phyloP scores from a whole-genome alignment of 2,888 invertebrate species.

The Stenichneumon culpator region DNA sequence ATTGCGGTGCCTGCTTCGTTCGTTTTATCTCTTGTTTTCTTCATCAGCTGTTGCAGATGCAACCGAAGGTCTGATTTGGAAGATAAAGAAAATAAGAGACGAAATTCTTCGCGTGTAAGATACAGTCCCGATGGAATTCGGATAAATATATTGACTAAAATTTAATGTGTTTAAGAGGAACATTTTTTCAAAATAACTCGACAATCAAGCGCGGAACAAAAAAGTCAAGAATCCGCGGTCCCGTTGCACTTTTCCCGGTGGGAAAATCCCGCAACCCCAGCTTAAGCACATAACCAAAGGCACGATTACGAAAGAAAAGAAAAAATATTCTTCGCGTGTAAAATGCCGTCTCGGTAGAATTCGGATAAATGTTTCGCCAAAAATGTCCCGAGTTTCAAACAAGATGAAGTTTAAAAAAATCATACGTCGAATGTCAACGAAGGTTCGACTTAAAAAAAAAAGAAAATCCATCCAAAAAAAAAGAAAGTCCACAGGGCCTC shows the following conservation, averaged over 20 bases:
- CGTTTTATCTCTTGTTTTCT: constrained; percentile 1
- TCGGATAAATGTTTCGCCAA: no score
- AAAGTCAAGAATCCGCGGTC: not conserved
- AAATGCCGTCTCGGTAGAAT: no score
- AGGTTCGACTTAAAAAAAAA: no score
- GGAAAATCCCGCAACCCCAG: no score
- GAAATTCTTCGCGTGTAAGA: not conserved
- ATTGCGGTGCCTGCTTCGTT: constrained; percentile 9
- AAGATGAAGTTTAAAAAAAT: no score
- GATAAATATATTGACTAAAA: not conserved
- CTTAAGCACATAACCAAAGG: no score
- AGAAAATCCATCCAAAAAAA: no score
- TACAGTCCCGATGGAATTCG: not conserved
- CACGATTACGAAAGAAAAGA: no score
- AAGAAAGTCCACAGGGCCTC: no score
- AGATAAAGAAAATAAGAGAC: not conserved
- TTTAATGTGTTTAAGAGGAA: not conserved
- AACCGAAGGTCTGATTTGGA: not conserved
- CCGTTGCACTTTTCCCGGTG: not conserved
- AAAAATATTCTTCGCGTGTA: no score
- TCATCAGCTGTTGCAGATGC: not conserved
- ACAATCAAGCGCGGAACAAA: not conserved
- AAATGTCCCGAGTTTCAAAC: no score
- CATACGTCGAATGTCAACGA: no score
- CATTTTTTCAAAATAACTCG: not conserved